These are phyloP conservation scores for Chrosomus eos DNA, from an alignment of 2,797 vertebrate genomes.

Conservation along the genomic window DNA sequence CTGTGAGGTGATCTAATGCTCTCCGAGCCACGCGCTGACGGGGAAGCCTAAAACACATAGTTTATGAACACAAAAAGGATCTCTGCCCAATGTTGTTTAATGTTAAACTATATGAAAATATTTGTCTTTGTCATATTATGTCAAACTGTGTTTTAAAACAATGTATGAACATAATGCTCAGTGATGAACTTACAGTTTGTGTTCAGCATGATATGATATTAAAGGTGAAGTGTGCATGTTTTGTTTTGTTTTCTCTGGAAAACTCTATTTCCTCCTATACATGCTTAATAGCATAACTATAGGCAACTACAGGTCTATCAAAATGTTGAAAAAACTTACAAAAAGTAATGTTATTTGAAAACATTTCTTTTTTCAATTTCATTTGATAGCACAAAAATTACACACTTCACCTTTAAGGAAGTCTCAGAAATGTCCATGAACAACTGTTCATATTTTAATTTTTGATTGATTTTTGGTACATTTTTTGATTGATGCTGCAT, in stretches of 20 bases:
- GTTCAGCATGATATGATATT: background rate
- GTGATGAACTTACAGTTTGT: background rate
- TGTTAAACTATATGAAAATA: background rate
- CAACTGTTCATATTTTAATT: background rate
- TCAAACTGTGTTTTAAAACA: background rate
- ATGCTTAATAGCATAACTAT: background rate
- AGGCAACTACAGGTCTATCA: too few species aligned
- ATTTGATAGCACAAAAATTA: background rate
- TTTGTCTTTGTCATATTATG: background rate
- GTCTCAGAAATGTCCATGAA: background rate
- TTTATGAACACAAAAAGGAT: slow-evolving; percentile 48
- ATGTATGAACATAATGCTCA: background rate
- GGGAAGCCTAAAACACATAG: slow-evolving; percentile 56
- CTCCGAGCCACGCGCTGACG: slow-evolving; percentile 71
- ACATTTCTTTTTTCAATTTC: background rate
- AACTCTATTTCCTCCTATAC: too few species aligned
- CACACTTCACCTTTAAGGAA: background rate
- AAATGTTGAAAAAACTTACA: too few species aligned
- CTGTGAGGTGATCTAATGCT: slow-evolving; percentile 78
- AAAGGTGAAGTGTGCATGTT: too few species aligned
- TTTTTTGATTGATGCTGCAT: background rate
- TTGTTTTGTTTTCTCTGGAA: too few species aligned
- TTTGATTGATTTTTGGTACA: too few species aligned
- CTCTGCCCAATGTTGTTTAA: background rate
- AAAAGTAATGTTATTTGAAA: too few species aligned